Evolutionary conservation across 2,888 invertebrate genomes (phyloP), one percentile per base, ranked within the genome.

Genomic region (Drosophila sordidula): DNA sequence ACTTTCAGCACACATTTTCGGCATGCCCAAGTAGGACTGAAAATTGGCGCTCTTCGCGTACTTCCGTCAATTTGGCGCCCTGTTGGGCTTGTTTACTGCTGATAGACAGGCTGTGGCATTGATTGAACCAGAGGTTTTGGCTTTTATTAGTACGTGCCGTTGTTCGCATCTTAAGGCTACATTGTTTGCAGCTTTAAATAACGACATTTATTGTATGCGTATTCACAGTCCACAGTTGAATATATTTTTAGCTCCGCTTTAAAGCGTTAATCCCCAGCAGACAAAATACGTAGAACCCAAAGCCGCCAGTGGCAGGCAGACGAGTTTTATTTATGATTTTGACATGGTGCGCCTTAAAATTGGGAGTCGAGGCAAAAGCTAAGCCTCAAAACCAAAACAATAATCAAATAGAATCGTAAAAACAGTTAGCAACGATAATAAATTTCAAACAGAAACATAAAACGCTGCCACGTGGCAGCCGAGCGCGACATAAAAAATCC

Each of bases 371-470:
- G 55, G 50, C 47, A 49, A 49, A 52, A 44, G 62, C 57, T 68
- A 67, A 70, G 72, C 56, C 51, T 56, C 59, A 68, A 80, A 87
- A 85, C 86, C 78, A 72, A 88, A 87, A 87, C 74, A 85, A 88
- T 88, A 78, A 88, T 85, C 84, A 82, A 86, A 88, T 86, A 78
- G 74, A 85, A 80, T 78, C 88, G 88, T 85, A 85, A 85, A 85
- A 85, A 86, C 84, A 88, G 84, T 86, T 85, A 87, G 88, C 75
- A 69, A 57, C 75, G 80, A 86, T 82, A 74, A 85, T 85, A 85
- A 86, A 88, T 88, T 88, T 72, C 64, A 67, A 78, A 81, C 77
- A 87, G 69, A 73, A 67, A 58, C 70, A 84, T 82, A 84, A 87
- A 85, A 73, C 56, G 62, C 46, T 56, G 62, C 72, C 77, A 79